These are phyloP conservation scores for Pomatorhinus ruficollis DNA, from an alignment of 2,113 vertebrate species.

Conservation along the genomic window DNA sequence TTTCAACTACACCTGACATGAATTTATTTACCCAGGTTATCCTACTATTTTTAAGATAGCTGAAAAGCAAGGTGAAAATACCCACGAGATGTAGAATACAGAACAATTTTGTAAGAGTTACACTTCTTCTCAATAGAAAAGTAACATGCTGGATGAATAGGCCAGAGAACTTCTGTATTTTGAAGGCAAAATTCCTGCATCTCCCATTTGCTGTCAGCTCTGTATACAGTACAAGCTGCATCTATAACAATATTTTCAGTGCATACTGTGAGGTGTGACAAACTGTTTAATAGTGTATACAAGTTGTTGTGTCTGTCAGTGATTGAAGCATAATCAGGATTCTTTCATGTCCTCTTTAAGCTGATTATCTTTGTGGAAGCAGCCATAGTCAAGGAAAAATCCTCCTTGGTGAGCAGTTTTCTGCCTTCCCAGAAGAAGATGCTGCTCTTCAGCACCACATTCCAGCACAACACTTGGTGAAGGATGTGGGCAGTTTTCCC, in stretches of 20 bases:
- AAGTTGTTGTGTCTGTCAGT: conserved; percentile 27
- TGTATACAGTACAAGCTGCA: neutral
- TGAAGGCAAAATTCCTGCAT: neutral
- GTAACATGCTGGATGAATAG: neutral
- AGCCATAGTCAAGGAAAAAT: neutral
- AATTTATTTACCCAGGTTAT: neutral
- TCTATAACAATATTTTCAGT: conserved; percentile 51
- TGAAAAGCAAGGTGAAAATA: neutral
- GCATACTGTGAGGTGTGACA: neutral
- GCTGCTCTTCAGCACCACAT: neutral
- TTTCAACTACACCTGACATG: neutral
- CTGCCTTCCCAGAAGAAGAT: neutral
- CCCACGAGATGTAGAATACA: neutral
- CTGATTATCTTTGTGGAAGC: neutral
- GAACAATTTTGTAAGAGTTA: neutral
- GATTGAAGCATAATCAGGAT: neutral
- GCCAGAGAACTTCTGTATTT: neutral
- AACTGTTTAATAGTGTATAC: conserved; percentile 42
- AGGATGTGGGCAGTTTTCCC: neutral
- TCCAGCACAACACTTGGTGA: neutral
- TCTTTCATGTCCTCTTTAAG: neutral
- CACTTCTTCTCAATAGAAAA: neutral
- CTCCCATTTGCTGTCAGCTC: conserved; percentile 24
- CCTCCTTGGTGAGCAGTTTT: neutral
- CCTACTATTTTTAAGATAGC: neutral